Evolutionary conservation across 92 coral and sea anemone species (phyloP).

Genomic region (Galaxea fascicularis): DNA sequence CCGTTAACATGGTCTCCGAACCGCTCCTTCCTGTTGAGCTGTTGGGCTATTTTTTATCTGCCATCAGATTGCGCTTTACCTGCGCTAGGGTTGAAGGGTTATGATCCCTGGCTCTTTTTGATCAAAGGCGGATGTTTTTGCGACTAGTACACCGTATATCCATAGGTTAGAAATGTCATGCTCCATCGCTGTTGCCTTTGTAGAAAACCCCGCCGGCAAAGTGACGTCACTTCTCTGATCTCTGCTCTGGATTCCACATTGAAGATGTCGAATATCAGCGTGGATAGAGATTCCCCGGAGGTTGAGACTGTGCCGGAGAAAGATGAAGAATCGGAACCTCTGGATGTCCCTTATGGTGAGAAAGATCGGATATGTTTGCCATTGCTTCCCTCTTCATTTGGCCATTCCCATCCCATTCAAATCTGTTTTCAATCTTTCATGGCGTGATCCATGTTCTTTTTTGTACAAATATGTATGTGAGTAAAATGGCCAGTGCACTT

Average conservation of each 20-base stretch:
- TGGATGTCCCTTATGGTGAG: constrained; percentile 71
- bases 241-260: constrained; percentile 89
- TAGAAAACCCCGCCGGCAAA: constrained; percentile 70
- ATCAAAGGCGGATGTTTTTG: background rate
- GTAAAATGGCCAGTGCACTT: too few species aligned
- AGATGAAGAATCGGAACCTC: constrained; percentile 27
- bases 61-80: too few species aligned
- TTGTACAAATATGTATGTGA: too few species aligned
- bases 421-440: background rate
- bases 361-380: background rate
- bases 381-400: background rate
- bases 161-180: background rate
- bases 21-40: too few species aligned
- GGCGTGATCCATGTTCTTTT: too few species aligned
- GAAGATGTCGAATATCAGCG: constrained; percentile 65
- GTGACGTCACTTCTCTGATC: constrained; percentile 89
- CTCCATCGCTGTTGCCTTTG: background rate
- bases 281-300: constrained; percentile 89
- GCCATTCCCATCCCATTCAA: background rate
- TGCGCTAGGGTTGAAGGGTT: too few species aligned
- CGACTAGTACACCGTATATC: background rate
- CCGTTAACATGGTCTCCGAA: too few species aligned
- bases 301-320: constrained; percentile 64
- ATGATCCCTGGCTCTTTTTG: background rate
- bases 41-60: too few species aligned